phyloP scores from a whole-genome alignment of 2,113 vertebrate species.

The Raja brachyura region DNA sequence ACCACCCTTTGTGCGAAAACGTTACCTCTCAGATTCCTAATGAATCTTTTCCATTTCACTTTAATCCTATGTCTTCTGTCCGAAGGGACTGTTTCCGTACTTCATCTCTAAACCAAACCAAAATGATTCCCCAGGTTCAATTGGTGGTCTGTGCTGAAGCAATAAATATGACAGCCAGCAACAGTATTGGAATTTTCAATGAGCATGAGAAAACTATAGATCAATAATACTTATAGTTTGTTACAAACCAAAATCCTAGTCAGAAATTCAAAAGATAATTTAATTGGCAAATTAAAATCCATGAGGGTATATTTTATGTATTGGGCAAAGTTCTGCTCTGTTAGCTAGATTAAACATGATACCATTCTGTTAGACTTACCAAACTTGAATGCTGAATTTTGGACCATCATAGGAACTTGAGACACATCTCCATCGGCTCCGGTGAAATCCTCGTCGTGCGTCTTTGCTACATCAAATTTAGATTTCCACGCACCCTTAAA shows the following conservation, averaged over 20 bases:
- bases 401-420: constrained; percentile 89
- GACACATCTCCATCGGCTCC: constrained; percentile 65
- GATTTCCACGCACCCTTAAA: constrained; percentile 95
- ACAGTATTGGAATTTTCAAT: neutral
- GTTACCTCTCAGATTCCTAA: too few relatives aligned
- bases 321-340: neutral
- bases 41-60: too few relatives aligned
- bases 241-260: neutral
- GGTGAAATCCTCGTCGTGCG: constrained; percentile 74
- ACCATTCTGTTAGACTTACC: constrained; percentile 59
- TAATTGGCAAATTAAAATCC: neutral
- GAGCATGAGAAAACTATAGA: neutral
- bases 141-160: neutral
- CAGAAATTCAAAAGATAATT: neutral
- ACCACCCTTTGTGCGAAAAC: too few relatives aligned
- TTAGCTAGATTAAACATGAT: neutral
- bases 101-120: too few relatives aligned
- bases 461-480: constrained; percentile 77
- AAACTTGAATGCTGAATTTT: constrained; percentile 75
- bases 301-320: neutral
- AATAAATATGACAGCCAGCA: neutral
- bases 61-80: too few relatives aligned
- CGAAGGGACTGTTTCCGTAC: too few relatives aligned
- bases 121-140: neutral
- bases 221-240: neutral